Percentiles rank a stretch among this genome's conserved stretches.
Conservation (phyloP, 2,888 invertebrate genomes). For the Nysson spinosus region DNA sequence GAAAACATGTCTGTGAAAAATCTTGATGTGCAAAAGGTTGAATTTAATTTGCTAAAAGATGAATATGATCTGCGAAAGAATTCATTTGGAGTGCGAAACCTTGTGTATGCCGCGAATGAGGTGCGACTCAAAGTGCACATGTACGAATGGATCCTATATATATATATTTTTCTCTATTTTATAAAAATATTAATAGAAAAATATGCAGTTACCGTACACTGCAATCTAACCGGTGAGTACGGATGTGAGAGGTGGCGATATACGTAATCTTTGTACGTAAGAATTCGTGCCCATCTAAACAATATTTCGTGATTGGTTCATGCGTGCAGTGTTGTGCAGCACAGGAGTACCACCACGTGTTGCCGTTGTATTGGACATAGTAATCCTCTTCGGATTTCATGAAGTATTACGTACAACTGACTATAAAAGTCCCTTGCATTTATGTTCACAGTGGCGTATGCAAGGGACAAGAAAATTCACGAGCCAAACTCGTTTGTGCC, state of each 20-base stretch:
- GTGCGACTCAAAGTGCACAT: no score
- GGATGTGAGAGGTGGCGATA: neutral
- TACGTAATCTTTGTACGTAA: constrained; percentile 18
- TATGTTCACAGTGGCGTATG: constrained; percentile 19
- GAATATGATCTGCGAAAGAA: no score
- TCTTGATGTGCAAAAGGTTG: no score
- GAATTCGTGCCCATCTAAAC: constrained; percentile 14
- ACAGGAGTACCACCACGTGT: neutral
- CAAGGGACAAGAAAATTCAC: constrained; percentile 79
- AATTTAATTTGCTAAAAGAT: no score
- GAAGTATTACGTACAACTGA: constrained; percentile 3
- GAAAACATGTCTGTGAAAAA: no score
- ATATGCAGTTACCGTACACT: constrained; percentile 38
- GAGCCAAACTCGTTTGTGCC: constrained; percentile 96
- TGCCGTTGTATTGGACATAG: constrained; percentile 9
- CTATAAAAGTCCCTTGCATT: constrained; percentile 40
- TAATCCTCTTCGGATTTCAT: neutral
- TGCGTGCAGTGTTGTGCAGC: neutral
- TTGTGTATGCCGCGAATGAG: no score
- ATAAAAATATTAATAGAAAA: constrained; percentile 55
- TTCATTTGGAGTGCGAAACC: no score
- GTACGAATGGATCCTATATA: no score
- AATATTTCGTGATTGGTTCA: constrained; percentile 1
- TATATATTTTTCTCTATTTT: constrained; percentile 5
- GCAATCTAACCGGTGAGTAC: constrained; percentile 22